Base-by-base conservation (phyloP, 2,113 vertebrate genomes). In the Salvelinus fontinalis region DNA sequence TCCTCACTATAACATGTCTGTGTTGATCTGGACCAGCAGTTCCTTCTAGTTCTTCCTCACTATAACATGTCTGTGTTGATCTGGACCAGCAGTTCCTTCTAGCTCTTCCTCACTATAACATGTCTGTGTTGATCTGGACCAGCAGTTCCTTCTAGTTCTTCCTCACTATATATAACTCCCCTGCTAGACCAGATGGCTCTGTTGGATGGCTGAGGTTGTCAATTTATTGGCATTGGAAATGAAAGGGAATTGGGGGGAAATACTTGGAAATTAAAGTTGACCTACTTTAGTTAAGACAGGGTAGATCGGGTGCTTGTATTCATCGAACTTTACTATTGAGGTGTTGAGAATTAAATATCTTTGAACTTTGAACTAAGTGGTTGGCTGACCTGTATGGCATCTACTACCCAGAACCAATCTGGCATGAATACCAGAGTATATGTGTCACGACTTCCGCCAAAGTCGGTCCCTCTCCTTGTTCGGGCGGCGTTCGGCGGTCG, bases 31-130 rank as follows among this genome's bases (percentile, higher is more conserved):
- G 34, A 39, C 34, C 7, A 34, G 7, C 7, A 39, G 34, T 39
- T 8, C 34, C 34, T 39, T 39, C 34, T 39, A 76, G 76, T 71
- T 67, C 54, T 1, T 20, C 39, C 48, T 51, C 48, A 18, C 64
- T 57, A 27, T 29, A 48, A 26, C 26, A 66, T 51, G 75, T 77
- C 68, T 34, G 62, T 57, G 34, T 51, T 75, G 75, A 80, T 81
- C 20, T 81, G 71, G 85, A 78, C 75, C 83, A 82, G 65, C 18
- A 13, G 27, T 79, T 31, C 77, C 78, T 82, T 80, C 78, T n/a
- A 76, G 76, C 74, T 67, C 54, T 1, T 20, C 39, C 49, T 51
- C 49, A 18, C 64, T 57, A 27, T 29, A 48, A 26, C 26, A 66
- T 51, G 75, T 75, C 68, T 34, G 62, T 57, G 34, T 51, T 75